These are phyloP conservation scores for Glaucopsyche alexis DNA, from an alignment of 2,888 invertebrate genomes.

Conservation along the genomic window DNA sequence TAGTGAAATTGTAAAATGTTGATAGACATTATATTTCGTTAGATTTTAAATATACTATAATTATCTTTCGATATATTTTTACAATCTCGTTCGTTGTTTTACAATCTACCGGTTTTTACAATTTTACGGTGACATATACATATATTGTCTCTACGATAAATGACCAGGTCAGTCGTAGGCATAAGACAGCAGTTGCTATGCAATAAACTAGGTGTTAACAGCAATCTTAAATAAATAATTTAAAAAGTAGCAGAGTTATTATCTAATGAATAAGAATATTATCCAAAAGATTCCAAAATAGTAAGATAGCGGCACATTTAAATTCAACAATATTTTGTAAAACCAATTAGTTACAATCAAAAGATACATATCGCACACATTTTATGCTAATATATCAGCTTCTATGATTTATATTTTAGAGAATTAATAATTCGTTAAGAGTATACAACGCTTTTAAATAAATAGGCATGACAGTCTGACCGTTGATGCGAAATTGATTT, in stretches of 20 bases:
- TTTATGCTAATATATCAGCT: not conserved
- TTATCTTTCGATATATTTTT: too few species aligned
- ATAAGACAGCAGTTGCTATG: too few species aligned
- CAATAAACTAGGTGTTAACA: too few species aligned
- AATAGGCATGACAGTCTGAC: not conserved
- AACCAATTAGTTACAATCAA: not conserved
- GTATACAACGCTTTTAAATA: not conserved
- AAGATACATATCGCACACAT: not conserved
- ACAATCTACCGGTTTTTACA: too few species aligned
- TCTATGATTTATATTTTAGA: not conserved
- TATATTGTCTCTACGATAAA: too few species aligned
- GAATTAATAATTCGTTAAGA: not conserved
- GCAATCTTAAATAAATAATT: too few species aligned
- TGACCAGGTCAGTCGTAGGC: too few species aligned
- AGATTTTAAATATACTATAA: too few species aligned
- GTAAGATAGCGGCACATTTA: not conserved
- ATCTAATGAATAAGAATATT: not conserved
- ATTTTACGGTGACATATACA: too few species aligned
- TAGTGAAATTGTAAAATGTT: too few species aligned
- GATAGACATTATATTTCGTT: too few species aligned
- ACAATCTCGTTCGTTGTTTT: too few species aligned
- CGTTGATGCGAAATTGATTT: not conserved
- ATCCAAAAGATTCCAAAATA: not conserved
- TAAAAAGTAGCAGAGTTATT: not conserved
- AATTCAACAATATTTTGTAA: not conserved